Evolutionary conservation across 2,797 vertebrate species (phyloP).

Genomic region (Otolemur crassicaudatus): DNA sequence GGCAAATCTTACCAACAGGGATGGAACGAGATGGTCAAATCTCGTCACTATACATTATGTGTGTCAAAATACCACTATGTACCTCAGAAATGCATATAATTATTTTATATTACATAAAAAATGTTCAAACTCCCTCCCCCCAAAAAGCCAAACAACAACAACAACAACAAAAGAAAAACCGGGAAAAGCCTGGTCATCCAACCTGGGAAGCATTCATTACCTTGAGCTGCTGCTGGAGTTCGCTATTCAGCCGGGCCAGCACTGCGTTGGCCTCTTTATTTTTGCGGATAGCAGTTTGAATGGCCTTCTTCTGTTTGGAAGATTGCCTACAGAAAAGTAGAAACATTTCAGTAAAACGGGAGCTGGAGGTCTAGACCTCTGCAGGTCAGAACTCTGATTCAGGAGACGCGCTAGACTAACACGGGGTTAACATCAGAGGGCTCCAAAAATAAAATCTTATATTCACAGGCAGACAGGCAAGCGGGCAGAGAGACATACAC

Average conservation of each 20-base stretch:
- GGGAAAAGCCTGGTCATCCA: conserved; percentile 19
- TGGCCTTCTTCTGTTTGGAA: conserved; percentile 95
- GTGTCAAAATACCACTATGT: not conserved
- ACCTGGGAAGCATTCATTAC: conserved; percentile 85
- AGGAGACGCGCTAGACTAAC: conserved; percentile 24
- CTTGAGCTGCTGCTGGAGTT: conserved; percentile 98
- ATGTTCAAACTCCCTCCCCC: not conserved
- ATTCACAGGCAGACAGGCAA: not conserved
- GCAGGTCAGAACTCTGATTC: conserved; percentile 68
- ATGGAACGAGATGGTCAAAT: conserved; percentile 16
- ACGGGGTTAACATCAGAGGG: conserved; percentile 60
- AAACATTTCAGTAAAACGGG: conserved; percentile 76
- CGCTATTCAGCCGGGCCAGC: conserved; percentile 96
- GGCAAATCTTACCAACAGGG: conserved; percentile 42
- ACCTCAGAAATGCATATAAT: not conserved
- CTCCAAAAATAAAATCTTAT: conserved; percentile 58
- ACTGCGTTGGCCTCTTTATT: conserved; percentile 97
- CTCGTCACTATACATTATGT: not conserved
- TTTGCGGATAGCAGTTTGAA: conserved; percentile 96
- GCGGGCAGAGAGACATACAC: not conserved
- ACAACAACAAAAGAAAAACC: not conserved
- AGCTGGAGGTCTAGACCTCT: conserved; percentile 43
- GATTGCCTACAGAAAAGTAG: conserved; percentile 89
- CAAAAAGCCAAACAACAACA: not conserved
- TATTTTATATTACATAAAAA: not conserved